Evolutionary conservation across 2,888 invertebrate genomes (phyloP).

Genomic region (Sarcophaga rosellei): DNA sequence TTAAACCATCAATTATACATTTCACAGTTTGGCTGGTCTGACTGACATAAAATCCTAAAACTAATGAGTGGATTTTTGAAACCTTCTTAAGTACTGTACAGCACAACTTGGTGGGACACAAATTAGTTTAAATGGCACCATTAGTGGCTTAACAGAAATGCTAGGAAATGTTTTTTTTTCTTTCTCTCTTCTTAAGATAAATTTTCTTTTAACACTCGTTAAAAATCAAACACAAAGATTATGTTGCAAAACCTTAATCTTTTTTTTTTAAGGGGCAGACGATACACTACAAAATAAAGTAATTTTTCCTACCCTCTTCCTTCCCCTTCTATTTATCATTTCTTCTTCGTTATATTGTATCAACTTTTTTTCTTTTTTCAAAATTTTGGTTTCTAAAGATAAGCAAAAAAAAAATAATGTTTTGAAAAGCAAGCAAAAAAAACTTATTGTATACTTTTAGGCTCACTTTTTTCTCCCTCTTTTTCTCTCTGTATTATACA

Average conservation of each 20-base stretch:
- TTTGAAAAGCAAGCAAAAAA: background rate
- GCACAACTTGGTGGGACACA: background rate
- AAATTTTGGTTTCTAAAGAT: slow-evolving; percentile 24
- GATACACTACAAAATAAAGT: slow-evolving; percentile 23
- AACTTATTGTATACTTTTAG: slow-evolving; percentile 33
- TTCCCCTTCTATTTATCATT: background rate
- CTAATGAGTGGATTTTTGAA: slow-evolving; percentile 9
- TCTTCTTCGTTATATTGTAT: background rate
- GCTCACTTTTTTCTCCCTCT: background rate
- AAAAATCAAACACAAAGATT: background rate
- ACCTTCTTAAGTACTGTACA: background rate
- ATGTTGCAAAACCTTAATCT: slow-evolving; percentile 1
- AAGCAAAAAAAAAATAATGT: slow-evolving; percentile 5
- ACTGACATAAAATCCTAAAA: background rate
- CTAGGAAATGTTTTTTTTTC: no score
- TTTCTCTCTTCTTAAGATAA: background rate
- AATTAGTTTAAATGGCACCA: slow-evolving; percentile 12
- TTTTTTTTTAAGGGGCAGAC: background rate
- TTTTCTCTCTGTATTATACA: background rate
- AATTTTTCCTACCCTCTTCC: background rate
- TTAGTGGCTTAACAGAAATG: slow-evolving; percentile 6
- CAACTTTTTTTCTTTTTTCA: background rate
- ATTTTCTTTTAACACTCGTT: background rate
- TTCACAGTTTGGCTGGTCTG: background rate
- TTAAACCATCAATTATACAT: slow-evolving; percentile 18